Base-by-base conservation (phyloP, 2,888 invertebrate species). In the Azorinus chamasolen region DNA sequence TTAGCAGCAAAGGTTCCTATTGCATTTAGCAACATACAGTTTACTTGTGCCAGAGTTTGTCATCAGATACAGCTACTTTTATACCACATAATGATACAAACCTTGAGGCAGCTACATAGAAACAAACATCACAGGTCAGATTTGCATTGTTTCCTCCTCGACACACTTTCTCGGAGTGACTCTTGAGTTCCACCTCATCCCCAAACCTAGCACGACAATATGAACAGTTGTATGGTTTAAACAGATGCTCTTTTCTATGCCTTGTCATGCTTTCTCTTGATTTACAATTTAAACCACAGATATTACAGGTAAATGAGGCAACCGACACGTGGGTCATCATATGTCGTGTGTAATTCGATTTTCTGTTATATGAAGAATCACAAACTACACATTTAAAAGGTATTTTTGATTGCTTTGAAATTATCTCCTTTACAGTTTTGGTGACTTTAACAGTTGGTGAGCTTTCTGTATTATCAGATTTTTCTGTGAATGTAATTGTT, bases 281-380 rank as follows among this genome's bases (percentile, higher is more conserved):
- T 43, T 74, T 81, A 32, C 74, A 64, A 16, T 39, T 45, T 18
- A 53, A 43, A 22, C 80, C 80, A 74, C 80, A 81, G n/a, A 74
- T 57, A n/a, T 64, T 14, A 64, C 80, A 81, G 3, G 45, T 25
- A 51, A 59, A 50, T 2, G 59, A 41, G 3, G 27, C 50, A 8
- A 8, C 12, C 8, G 51, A 27, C 0, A 68, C 24, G 55, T 73
- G 71, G 4, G 20, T 62, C 12, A 66, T 6, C 51, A 74, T 14
- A 41, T 81, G 80, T 14, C 77, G 48, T 18, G 54, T 45, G 24
- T 70, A 63, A 41, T 72, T 69, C 5, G 59, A 59, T 50, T 51
- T 68, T 48, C 37, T 59, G 2, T 12, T 43, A 22, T 51, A 68
- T 0, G 43, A 43, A 18, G 37, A 39, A 8, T 39, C 50, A 46